Evolutionary conservation across 2,797 vertebrate species (phyloP), one percentile per base, ranked within the genome.

Genomic region (Sus cebifrons): DNA sequence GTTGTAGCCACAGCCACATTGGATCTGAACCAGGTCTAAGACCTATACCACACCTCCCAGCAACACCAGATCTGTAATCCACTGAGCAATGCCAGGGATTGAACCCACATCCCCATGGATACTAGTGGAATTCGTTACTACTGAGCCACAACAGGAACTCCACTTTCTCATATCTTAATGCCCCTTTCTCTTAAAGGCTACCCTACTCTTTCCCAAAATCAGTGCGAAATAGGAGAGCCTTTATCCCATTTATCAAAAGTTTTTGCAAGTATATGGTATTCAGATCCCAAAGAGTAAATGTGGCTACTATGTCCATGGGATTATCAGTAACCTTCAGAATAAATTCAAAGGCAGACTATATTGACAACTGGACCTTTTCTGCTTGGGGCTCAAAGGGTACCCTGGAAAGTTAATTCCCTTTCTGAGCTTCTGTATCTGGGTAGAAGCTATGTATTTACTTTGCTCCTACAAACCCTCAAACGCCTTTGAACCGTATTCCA

Each of bases 131-230:
- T 49, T 49, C 44, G 44, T 49, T 49, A 7, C 44, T 10, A 49
- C 6, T 49, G 44, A 49, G 44, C 44, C 44, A 49, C 44, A 49
- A 10, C 9, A 49, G 44, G 44, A 49, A 49, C 44, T 49, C 44
- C 71, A 60, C 49, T 64, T 91, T 83, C 7, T 89, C 64, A 44
- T 91, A 44, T 40, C 18, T 36, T 64, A 79, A 25, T 75, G 9
- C 23, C 64, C 7, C 23, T 91, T 56, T 83, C 58, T 75, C 12
- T 52, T 54, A 93, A 71, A 93, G 67, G 0, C 54, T 89, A 29
- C 21, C n/a, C 36, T 81, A 85, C 2, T 52, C 52, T 95, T 64
- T 67, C 13, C 62, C 70, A 56, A 95, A 96, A 75, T 84, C 84
- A 56, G 0, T 81, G 54, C 68, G 68, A 94, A 73, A 23, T 79